phyloP scores from a whole-genome alignment of 2,113 vertebrate genomes.

The Otus sunia region DNA sequence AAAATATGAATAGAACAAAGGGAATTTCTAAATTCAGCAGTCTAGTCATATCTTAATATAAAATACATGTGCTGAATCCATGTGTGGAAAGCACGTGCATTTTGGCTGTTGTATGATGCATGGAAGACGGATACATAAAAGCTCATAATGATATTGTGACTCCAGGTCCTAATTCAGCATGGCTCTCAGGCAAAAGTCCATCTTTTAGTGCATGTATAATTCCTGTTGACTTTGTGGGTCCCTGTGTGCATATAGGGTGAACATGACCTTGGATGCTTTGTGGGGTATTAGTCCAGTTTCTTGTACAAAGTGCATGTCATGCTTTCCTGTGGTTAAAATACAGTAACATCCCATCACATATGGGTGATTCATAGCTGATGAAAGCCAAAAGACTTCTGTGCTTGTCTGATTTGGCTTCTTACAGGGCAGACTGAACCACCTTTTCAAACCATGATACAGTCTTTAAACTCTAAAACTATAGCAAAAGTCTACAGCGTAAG shows the following conservation, averaged over 20 bases:
- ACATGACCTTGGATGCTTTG: neutral
- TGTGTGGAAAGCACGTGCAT: neutral
- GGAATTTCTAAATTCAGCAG: neutral
- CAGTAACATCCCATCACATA: neutral
- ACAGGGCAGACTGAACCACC: neutral
- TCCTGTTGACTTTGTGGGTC: neutral
- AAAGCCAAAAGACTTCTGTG: neutral
- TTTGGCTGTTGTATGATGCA: neutral
- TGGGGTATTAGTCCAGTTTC: neutral
- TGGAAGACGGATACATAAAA: neutral
- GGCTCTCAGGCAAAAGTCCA: neutral
- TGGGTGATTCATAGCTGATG: neutral
- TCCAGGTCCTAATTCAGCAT: neutral
- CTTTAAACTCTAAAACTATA: neutral
- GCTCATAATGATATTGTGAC: neutral
- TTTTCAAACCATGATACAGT: neutral
- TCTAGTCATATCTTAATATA: neutral
- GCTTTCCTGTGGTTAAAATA: neutral
- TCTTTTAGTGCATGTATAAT: neutral
- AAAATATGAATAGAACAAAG: neutral
- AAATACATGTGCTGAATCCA: neutral
- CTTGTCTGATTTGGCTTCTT: neutral
- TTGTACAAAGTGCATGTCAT: neutral
- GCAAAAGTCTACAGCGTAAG: neutral
- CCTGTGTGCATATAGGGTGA: neutral